Evolutionary conservation across 1,140 invertebrate genomes (phyloP).

Genomic region (Hycleus phaleratus): DNA sequence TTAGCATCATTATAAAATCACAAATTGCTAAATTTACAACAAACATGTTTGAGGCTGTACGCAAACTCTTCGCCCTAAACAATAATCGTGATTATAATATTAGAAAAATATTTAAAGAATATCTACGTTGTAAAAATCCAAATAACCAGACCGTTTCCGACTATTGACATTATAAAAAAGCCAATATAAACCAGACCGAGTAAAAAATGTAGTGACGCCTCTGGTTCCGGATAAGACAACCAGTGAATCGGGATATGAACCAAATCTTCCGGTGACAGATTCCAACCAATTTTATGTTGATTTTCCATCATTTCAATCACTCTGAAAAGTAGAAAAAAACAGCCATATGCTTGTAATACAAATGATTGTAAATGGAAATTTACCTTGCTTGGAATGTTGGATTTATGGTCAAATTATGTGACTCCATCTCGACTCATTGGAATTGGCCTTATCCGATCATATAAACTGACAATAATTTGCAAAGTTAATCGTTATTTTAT

Average conservation of each 20-base stretch:
- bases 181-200: slow-evolving; percentile 70
- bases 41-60: slow-evolving; percentile 85
- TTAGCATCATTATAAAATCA: slow-evolving; percentile 83
- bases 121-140: slow-evolving; percentile 73
- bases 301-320: not conserved
- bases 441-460: not conserved
- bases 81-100: not conserved
- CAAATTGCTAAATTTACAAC: slow-evolving; percentile 80
- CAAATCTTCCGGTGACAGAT: slow-evolving; percentile 65
- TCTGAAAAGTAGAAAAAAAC: not conserved
- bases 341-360: not conserved
- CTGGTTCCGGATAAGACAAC: slow-evolving; percentile 68
- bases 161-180: slow-evolving; percentile 66
- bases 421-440: slow-evolving; percentile 5
- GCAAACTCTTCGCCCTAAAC: slow-evolving; percentile 67
- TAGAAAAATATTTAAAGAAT: slow-evolving; percentile 33
- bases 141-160: slow-evolving; percentile 81
- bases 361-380: not conserved
- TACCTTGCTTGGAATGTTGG: slow-evolving; percentile 21
- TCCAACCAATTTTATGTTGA: slow-evolving; percentile 52
- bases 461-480: slow-evolving; percentile 13
- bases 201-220: slow-evolving; percentile 72
- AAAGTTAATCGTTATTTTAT: slow-evolving; percentile 6
- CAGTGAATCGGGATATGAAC: slow-evolving; percentile 72
- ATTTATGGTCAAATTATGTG: slow-evolving; percentile 20